Evolutionary conservation across 2,888 invertebrate genomes (phyloP), one percentile per base, ranked within the genome.

Genomic region (Xanthorhoe designata): DNA sequence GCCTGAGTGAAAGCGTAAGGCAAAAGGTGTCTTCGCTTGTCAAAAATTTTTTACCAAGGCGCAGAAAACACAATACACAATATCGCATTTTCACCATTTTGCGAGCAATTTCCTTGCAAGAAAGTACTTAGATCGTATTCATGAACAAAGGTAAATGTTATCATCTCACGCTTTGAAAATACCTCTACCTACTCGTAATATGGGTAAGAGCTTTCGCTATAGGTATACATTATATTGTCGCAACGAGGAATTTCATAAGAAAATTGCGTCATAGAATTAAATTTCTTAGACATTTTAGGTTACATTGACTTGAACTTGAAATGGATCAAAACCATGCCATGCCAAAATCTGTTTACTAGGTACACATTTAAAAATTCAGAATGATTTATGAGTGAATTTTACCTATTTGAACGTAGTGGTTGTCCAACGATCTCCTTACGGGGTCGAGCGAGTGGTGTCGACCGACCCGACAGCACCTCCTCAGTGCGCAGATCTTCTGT

Each of bases 401-500:
- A 94, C 94, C 97, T 95, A 87, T 96, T 96, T 42, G 95, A 94
- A 69, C 96, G 94, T n/a, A 94, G 78, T n/a, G 93, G 93, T 65
- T 94, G 89, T 0, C 95, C 95, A 53, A 91, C 92, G 2, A 94
- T 90, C 80, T 96, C 96, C 83, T 96, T 96, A 75, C 95, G 95
- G 18, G 96, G 96, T 10, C 96, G 94, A 8, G 95, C 95, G 69
- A 96, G 94, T 0, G 96, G 96, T 9, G 96, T 96, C 47, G 96
- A 95, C 71, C 96, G 88, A 0, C 96, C 96, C 0, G 95, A 95
- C 68, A 94, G 73, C 80, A 94, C 83, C 75, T 91, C 93, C 78
- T 92, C 90, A 64, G 81, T 87, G 62, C 88, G 91, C 64, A 87
- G 85, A 77, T 86, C 94, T 79, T 87, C 95, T 69, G 90, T 88